These are phyloP conservation scores for Scortum barcoo DNA, from an alignment of 2,113 vertebrate species.

Conservation along the genomic window DNA sequence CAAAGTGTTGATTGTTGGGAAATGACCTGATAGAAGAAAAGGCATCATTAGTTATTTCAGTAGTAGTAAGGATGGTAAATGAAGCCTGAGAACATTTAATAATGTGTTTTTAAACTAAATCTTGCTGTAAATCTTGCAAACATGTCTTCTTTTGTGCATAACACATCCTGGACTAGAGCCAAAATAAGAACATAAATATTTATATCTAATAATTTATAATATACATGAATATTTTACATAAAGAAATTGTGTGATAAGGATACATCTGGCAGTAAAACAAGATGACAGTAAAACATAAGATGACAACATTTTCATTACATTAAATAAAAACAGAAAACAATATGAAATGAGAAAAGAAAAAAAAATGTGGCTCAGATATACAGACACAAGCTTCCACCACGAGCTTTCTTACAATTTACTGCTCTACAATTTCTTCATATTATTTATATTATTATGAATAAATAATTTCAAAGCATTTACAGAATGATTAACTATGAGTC, in stretches of 20 bases:
- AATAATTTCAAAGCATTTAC: not conserved
- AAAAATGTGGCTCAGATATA: too few species aligned
- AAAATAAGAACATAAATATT: too few species aligned
- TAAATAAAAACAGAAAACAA: not conserved
- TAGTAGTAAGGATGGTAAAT: not conserved
- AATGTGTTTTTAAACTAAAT: too few species aligned
- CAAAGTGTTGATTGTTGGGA: constrained; percentile 41
- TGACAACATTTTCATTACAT: not conserved
- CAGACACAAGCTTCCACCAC: too few species aligned
- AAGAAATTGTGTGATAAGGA: not conserved
- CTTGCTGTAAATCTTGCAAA: not conserved
- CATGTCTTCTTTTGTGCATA: not conserved
- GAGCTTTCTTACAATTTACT: not conserved
- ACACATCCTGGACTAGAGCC: not conserved
- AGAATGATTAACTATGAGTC: too few species aligned
- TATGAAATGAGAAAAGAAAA: not conserved
- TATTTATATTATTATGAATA: not conserved
- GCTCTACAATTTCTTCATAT: not conserved
- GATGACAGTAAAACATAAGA: not conserved
- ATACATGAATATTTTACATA: too few species aligned
- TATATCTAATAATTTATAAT: too few species aligned
- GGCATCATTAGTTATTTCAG: not conserved
- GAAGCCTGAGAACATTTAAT: not conserved
- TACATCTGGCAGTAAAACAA: not conserved
- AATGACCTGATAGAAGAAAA: constrained; percentile 48